phyloP scores from a whole-genome alignment of 2,113 vertebrate species.

The Clupea harengus region DNA sequence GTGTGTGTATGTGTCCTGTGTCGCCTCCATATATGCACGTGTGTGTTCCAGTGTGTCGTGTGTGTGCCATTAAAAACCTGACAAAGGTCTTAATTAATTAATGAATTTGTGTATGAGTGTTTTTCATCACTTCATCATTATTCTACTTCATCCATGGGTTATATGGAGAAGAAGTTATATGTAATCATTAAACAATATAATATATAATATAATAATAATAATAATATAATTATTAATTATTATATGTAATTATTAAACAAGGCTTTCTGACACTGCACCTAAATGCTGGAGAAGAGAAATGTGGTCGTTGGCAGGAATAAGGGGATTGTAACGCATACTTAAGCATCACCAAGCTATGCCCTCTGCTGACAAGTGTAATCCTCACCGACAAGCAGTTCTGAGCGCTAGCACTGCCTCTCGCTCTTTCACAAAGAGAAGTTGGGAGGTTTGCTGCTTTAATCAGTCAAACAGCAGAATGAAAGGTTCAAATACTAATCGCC shows the following conservation, averaged over 20 bases:
- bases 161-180: background rate
- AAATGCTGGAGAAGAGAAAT: background rate
- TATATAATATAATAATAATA: no score
- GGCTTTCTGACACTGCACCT: background rate
- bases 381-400: constrained; percentile 22
- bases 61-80: no score
- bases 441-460: constrained; percentile 15
- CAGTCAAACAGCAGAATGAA: constrained; percentile 22
- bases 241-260: background rate
- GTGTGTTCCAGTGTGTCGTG: no score
- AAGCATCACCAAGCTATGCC: constrained; percentile 31
- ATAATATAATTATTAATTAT: no score
- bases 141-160: background rate
- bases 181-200: background rate
- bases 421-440: background rate
- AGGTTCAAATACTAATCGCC: constrained; percentile 30
- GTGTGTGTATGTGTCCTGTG: no score
- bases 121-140: background rate
- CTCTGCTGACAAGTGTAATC: constrained; percentile 42
- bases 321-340: constrained; percentile 29
- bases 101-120: background rate
- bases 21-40: no score
- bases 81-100: no score
- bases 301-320: constrained; percentile 22
- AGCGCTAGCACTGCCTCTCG: constrained; percentile 7